Conservation (phyloP, 1,140 invertebrate species). For the Drosophila lowei region DNA sequence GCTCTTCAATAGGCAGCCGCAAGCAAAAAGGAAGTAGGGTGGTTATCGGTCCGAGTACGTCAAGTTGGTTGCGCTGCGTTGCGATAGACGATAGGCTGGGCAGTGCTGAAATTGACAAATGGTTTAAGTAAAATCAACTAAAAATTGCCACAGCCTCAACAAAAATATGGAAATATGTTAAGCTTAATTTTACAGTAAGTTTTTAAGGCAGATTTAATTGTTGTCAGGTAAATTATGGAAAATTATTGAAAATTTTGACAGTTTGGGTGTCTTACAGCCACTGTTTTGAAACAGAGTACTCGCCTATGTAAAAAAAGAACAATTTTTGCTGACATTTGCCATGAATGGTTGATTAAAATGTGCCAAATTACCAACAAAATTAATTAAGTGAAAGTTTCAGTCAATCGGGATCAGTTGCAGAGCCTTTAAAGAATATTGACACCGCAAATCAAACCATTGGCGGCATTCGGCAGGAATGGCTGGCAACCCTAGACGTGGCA, state of each 20-base stretch:
- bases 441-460: not conserved
- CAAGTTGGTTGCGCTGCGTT: constrained; percentile 61
- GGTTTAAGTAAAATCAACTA: too few species aligned
- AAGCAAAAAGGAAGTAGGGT: constrained; percentile 77
- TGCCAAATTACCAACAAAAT: not conserved
- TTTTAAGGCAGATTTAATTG: too few species aligned
- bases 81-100: constrained; percentile 2
- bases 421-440: not conserved
- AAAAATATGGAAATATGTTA: too few species aligned
- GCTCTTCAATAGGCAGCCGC: constrained; percentile 78
- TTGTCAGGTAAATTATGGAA: not conserved
- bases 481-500: constrained; percentile 70
- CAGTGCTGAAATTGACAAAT: not conserved
- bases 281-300: constrained; percentile 7
- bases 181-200: too few species aligned
- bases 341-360: not conserved
- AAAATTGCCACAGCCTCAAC: too few species aligned
- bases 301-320: not conserved
- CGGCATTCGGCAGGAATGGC: not conserved
- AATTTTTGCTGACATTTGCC: not conserved
- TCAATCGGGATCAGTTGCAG: not conserved
- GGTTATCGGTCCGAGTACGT: constrained; percentile 38
- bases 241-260: constrained; percentile 17
- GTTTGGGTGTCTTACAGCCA: constrained; percentile 15
- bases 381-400: constrained; percentile 6